phyloP scores from a whole-genome alignment of 2,797 vertebrate genomes.

The Philypnodon macrostomus region DNA sequence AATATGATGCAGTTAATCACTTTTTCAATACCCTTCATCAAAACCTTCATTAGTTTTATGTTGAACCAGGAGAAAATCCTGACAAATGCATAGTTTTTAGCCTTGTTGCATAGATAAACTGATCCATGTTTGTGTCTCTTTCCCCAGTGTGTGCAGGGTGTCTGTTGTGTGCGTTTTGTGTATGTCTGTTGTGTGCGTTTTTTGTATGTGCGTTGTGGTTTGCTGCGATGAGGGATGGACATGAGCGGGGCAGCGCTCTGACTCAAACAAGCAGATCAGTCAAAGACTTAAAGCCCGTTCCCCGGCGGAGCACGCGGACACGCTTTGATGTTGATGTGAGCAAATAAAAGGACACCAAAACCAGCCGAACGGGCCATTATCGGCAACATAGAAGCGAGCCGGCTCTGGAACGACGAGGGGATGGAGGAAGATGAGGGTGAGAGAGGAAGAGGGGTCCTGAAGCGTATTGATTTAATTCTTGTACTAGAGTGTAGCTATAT shows the following conservation, averaged over 20 bases:
- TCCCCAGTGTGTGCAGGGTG: conserved; percentile 8
- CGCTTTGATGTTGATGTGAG: conserved; percentile 77
- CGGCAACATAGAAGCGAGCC: conserved; percentile 55
- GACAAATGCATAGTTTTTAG: no score
- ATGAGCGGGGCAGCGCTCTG: conserved; percentile 50
- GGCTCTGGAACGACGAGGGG: conserved; percentile 18
- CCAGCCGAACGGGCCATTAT: conserved; percentile 67
- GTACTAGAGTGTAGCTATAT: conserved; percentile 57
- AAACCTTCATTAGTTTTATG: no score
- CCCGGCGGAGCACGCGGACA: conserved; percentile 53
- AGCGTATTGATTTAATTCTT: conserved; percentile 57
- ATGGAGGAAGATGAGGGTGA: conserved; percentile 36
- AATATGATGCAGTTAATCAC: no score
- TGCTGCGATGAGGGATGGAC: conserved; percentile 61
- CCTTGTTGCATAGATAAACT: background rate
- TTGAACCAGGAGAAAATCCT: no score
- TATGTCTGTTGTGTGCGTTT: conserved; percentile 4
- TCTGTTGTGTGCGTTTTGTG: background rate
- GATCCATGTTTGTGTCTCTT: conserved; percentile 1
- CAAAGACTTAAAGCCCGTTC: conserved; percentile 68
- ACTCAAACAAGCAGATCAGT: conserved; percentile 66
- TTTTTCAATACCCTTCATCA: no score
- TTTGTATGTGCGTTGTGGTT: conserved; percentile 31
- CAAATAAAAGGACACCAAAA: conserved; percentile 74
- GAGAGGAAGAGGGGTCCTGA: conserved; percentile 35